Base-by-base conservation (phyloP, 2,113 vertebrate genomes). In the Notothenia rossii region DNA sequence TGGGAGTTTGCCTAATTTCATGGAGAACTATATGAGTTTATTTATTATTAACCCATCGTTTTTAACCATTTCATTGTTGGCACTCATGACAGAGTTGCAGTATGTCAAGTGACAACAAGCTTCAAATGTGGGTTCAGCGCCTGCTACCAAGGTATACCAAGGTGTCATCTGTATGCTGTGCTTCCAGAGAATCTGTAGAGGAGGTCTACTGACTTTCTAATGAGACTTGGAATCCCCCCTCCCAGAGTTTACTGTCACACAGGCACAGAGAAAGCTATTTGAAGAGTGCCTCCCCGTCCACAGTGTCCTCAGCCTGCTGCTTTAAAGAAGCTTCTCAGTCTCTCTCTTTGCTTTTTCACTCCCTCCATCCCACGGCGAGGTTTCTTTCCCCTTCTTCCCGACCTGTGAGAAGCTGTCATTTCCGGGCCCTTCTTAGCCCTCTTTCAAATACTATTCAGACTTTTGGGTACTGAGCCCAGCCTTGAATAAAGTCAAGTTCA, bases 221-320 rank as follows among this genome's bases (percentile, higher is more conserved):
- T 89, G 84, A 93, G 81, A 85, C 78, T 54, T 75, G 56, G 65
- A 82, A 68, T 73, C 33, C 59, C 58, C 59, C 58, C 78, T n/a
- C 49, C 54, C 33, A 49, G 86, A 86, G 81, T 85, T 79, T 76
- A 88, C 73, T 45, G 85, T 90, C 87, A 83, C 87, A 81, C 81
- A 69, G 79, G 86, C 81, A 62, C 71, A 87, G 72, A 79, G 33
- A 74, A 68, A 70, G 79, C 79, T 86, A 88, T 91, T 89, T 89
- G 82, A 93, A 88, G 77, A 75, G 46, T 81, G 48, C 66, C 56
- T 81, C 60, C 74, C 68, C 68, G 75, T 79, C 49, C 20, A 55
- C 72, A 60, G 72, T 15, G 54, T 82, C 59, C 75, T 78, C 22
- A 45, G 33, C 48, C 55, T 77, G 63, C 74, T 80, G 6, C 20